Base-by-base conservation (phyloP, 2,113 vertebrate genomes). In the Isurus oxyrinchus region DNA sequence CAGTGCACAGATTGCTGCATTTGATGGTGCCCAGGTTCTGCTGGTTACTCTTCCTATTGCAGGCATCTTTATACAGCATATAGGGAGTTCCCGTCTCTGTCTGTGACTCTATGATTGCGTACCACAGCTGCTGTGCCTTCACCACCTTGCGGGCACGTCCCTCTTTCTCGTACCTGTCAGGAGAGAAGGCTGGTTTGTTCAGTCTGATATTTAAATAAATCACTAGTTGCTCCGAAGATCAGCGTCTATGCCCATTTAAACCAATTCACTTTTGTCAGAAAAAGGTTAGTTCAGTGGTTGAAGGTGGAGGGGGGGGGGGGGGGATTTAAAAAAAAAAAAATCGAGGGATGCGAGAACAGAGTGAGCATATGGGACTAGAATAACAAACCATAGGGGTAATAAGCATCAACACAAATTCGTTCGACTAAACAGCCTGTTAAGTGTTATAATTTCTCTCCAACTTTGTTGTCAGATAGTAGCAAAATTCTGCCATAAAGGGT, bases 11-110 rank as follows among this genome's bases (percentile, higher is more conserved):
- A 88, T 99, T 99, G 97, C 99, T 99, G 97, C 98, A 99, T 88
- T 99, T 99, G 97, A 99, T 99, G 96, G 99, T 99, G 35, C 99
- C 99, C 97, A 99, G 97, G 97, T 99, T 99, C 98, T 99, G 99
- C 97, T 99, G 99, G 97, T 99, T 99, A 97, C 99, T 99, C 97
- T 99, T 99, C 96, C 99, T 97, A 76, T 99, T 99, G 97, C 99
- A 99, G 59, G 99, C 98, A 57, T 99, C 99, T 96, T 99, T 99
- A 97, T 99, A 99, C 7, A 99, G 97, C 99, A 99, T 99, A 97
- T 99, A 99, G 0, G 99, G 99, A 0, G 99, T 99, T 0, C 99
- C 99, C 0, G 99, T 99, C 98, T 99, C 99, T 0, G 99, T 99
- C 98, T 99, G 99, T 0, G 99, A 99, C 96, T 99, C 99, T 0